Conservation (phyloP, 2,113 vertebrate genomes). For the Heteronetta atricapilla region DNA sequence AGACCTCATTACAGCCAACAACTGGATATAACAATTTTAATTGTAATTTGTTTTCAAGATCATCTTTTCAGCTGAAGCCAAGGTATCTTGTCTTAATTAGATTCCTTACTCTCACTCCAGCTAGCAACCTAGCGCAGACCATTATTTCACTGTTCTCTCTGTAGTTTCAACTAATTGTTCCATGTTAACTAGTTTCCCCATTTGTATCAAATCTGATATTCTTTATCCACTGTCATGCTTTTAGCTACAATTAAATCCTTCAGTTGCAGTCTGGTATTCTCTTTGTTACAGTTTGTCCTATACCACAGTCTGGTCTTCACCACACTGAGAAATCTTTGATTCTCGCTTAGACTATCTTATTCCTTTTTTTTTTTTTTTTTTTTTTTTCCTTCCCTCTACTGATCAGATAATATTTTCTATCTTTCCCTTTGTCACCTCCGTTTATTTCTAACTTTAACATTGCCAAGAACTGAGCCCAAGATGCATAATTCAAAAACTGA, state of each 20-base stretch:
- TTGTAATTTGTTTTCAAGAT: background rate
- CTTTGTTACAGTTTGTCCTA: background rate
- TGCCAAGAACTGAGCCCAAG: background rate
- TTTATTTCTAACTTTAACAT: background rate
- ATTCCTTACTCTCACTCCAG: background rate
- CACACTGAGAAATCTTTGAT: background rate
- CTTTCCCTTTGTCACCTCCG: background rate
- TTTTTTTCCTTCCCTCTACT: background rate
- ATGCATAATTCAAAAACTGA: background rate
- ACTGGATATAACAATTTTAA: background rate
- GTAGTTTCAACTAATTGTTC: background rate
- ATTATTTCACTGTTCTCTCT: background rate
- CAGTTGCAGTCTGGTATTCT: background rate
- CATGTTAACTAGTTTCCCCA: background rate
- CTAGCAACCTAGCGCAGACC: accelerated
- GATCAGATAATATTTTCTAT: background rate
- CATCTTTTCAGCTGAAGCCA: background rate
- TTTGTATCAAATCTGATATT: background rate
- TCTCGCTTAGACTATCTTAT: background rate
- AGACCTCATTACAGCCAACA: no score
- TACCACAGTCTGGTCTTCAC: background rate
- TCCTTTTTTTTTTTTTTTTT: background rate
- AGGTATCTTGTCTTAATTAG: background rate
- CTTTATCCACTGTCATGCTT: background rate
- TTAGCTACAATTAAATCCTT: background rate